Conservation (phyloP, 2,888 invertebrate species). For the Agrochola macilenta region DNA sequence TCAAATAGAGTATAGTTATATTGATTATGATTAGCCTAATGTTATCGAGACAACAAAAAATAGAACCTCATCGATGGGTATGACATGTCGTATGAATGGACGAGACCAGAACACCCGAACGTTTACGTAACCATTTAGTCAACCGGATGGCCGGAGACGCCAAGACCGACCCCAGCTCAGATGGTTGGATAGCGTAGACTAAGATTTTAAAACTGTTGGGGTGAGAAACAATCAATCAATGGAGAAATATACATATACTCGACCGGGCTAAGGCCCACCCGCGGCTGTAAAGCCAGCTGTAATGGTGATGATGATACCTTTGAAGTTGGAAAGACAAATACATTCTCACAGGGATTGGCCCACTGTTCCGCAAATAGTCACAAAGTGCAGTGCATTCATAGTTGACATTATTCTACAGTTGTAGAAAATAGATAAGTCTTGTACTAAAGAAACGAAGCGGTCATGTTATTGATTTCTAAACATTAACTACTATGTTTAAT, state of each 20-base stretch:
- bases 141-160: not conserved
- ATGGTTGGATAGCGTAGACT: not conserved
- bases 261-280: too few relatives aligned
- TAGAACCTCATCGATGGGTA: not conserved
- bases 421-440: not conserved
- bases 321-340: not conserved
- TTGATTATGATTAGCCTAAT: not conserved
- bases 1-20: too few relatives aligned
- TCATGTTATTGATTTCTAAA: conserved; percentile 5
- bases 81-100: not conserved
- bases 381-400: not conserved
- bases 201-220: not conserved
- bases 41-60: not conserved
- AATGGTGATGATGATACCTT: too few relatives aligned
- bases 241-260: too few relatives aligned
- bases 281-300: too few relatives aligned
- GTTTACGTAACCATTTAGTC: not conserved
- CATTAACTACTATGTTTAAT: not conserved
- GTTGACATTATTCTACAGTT: not conserved
- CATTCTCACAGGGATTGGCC: not conserved
- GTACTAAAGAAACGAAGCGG: not conserved
- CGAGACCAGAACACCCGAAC: not conserved
- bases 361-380: not conserved
- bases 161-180: not conserved
- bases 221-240: not conserved